phyloP scores from a whole-genome alignment of 2,888 invertebrate species.

The Cerastoderma edule region DNA sequence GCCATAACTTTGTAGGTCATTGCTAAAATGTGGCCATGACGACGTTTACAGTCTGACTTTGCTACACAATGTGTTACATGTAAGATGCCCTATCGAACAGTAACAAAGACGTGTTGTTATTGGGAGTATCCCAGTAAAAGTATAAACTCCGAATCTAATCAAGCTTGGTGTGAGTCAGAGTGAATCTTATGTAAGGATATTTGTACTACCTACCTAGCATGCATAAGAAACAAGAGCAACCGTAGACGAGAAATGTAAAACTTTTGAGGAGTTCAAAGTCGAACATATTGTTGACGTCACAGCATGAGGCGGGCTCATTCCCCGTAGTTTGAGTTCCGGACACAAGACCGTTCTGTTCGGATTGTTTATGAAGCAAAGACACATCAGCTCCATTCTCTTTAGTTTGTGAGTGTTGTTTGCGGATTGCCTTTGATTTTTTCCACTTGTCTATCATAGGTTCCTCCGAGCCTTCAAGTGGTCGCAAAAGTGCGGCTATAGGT shows the following conservation, averaged over 20 bases:
- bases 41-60: too few relatives aligned
- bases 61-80: too few relatives aligned
- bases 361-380: conserved; percentile 6
- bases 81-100: too few relatives aligned
- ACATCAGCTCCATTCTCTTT: not conserved
- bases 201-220: conserved; percentile 81
- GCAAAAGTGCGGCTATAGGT: conserved; percentile 91
- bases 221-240: conserved; percentile 77
- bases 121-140: too few relatives aligned
- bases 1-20: too few relatives aligned
- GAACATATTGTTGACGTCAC: conserved; percentile 83
- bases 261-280: conserved; percentile 93
- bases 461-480: conserved; percentile 87
- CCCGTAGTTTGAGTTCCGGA: too few relatives aligned
- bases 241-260: conserved; percentile 89
- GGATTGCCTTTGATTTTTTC: not conserved
- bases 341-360: conserved; percentile 17
- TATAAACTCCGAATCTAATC: too few relatives aligned
- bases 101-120: too few relatives aligned
- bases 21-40: too few relatives aligned
- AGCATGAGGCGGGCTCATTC: too few relatives aligned
- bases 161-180: too few relatives aligned
- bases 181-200: too few relatives aligned
- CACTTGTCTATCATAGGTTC: conserved; percentile 2
- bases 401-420: not conserved